Evolutionary conservation across 1,140 invertebrate species (phyloP).

Genomic region (Bombus huntii): DNA sequence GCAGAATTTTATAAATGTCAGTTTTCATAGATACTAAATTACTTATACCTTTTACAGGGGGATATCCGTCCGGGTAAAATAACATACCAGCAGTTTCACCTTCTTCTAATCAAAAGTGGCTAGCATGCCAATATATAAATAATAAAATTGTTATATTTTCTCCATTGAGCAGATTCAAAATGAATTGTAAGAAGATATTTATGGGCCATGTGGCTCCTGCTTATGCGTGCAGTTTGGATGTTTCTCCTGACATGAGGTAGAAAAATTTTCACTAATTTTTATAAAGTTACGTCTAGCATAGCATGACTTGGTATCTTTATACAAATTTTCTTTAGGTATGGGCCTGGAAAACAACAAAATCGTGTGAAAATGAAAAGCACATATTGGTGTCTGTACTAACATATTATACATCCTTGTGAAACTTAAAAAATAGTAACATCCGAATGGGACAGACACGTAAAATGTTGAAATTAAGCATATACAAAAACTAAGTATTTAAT

Average conservation of each 20-base stretch:
- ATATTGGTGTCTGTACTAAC: conserved; percentile 97
- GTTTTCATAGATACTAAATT: conserved; percentile 16
- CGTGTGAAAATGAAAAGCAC: conserved; percentile 96
- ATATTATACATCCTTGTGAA: conserved; percentile 99
- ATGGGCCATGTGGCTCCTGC: conserved; percentile 99
- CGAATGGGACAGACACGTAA: conserved; percentile 99
- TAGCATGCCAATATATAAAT: conserved; percentile 99
- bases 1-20: conserved; percentile 45
- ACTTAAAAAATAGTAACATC: conserved; percentile 97
- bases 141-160: conserved; percentile 99
- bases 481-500: too few relatives aligned
- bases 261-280: background rate
- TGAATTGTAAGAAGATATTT: conserved; percentile 99
- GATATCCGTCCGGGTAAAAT: conserved; percentile 97
- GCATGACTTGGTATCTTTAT: background rate
- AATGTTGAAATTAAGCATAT: conserved; percentile 96
- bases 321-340: conserved; percentile 88
- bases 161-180: conserved; percentile 97
- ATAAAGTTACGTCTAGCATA: background rate
- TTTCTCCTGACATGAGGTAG: conserved; percentile 99
- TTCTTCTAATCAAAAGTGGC: conserved; percentile 98
- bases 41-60: conserved; percentile 88
- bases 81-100: conserved; percentile 97
- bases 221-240: conserved; percentile 98
- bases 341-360: conserved; percentile 99